Evolutionary conservation across 2,113 vertebrate genomes (phyloP), one percentile per base, ranked within the genome.

Genomic region (Cebus imitator): DNA sequence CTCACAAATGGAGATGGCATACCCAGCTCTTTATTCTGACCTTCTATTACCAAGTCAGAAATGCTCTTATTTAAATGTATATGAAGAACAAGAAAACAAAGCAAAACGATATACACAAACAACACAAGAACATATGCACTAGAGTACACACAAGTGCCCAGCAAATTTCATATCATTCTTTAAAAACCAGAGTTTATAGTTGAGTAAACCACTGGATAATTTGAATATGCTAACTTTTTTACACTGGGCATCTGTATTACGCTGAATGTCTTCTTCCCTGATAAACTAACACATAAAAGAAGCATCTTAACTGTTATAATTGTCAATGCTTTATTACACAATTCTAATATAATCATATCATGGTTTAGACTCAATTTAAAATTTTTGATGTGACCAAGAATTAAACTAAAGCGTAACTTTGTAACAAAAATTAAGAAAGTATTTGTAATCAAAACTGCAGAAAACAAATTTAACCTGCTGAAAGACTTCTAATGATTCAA

Each of bases 171-270:
- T 61, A 27, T n/a, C 75, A 55, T 40, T 76, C 14, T 90, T 94
- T 89, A 96, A 98, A 97, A 97, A 79, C 4, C 73, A 3, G 93
- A 96, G 90, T 96, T 98, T 97, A 95, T 96, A 97, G 81, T 76
- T 96, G 92, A 98, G 87, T 90, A 61, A 90, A 80, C 90, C 14
- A 37, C 23, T 97, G 20, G 61, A 85, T 92, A 96, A 90, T 96
- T 93, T 66, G 64, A 83, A 88, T 97, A 66, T 94, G 97, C 96
- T 94, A 93, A 61, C 94, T 20, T 95, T 92, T 97, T 95, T 87
- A n/a, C 86, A 98, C 68, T 52, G 16, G 96, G 91, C 76, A 97
- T 84, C 32, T 93, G 95, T 66, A 97, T 96, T 93, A 83, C 82
- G 75, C 80, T 92, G 83, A 96, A 80, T 52, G 0, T 6, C 45